Base-by-base conservation (phyloP, 2,113 vertebrate genomes). In the Eurypyga helias region DNA sequence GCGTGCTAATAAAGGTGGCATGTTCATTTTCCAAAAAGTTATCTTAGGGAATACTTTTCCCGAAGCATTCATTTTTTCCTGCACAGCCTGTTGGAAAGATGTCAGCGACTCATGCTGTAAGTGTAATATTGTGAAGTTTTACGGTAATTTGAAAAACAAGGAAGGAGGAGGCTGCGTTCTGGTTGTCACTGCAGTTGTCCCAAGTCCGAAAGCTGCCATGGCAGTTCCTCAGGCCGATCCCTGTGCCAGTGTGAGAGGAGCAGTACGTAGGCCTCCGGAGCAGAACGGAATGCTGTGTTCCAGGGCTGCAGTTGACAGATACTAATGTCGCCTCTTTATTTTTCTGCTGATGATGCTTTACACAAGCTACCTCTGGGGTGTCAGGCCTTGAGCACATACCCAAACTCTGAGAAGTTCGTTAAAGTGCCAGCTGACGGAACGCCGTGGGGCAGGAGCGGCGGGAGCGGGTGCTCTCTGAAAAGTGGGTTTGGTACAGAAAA, bases 1-100 rank as follows among this genome's bases (percentile, higher is more conserved):
- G 55, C 94, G 14, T 96, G 46, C 45, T 73, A 97, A 98, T 97
- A 98, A 97, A 95, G 20, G 51, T 45, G 18, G 67, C 20, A 41
- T 23, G 8, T 52, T 82, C 51, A 72, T 66, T 81, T 31, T 7
- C 54, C 11, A 81, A 83, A 62, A 33, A 9, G 8, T 28, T 12
- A 25, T 69, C 62, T 49, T 65, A n/a, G 20, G 65, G 31, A 43
- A 55, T 49, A 26, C 17, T 61, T 92, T 18, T 58, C 24, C 19
- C 16, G n/a, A 45, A 45, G 45, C 17, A 17, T 45, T 58, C 57
- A 10, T 2, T 13, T 79, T 83, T 36, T 66, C 15, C 16, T 73
- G 48, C 10, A 15, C 28, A 48, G 21, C 24, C 19, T 33, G 21
- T 62, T 71, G 26, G 57, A 46, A 81, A 55, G 58, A 62, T 64